Base-by-base conservation (phyloP, 2,113 vertebrate species). In the Grantiella picta region DNA sequence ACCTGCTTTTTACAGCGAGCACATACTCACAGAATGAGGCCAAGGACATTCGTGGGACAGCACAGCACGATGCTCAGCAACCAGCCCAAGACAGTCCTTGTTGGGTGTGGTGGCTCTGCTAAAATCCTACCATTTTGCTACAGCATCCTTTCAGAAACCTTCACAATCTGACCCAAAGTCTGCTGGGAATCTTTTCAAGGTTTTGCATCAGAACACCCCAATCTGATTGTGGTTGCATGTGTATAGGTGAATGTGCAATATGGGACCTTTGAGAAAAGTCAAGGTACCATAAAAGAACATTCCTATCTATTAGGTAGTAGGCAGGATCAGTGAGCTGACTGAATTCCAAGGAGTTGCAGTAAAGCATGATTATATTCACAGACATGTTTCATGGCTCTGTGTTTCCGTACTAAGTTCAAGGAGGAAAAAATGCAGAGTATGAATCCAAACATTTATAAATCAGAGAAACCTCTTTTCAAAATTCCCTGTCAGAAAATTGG, bases 11-110 rank as follows among this genome's bases (percentile, higher is more conserved):
- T 70, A 25, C 59, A 65, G 24, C 0, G 0, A 20, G 20, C 27
- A 12, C 0, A 0, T 38, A 0, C 0, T n/a, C 11, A 4, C 47
- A 47, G 15, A 4, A 0, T 40, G 12, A 1, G 1, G 12, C 29
- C 36, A 52, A 53, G 22, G 49, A 14, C 0, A 0, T 7, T 57
- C 11, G 1, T 38, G 52, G 40, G 24, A 86, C 33, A 70, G 24
- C 64, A 60, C 25, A 60, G 28, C 17, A 64, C 4, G 2, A 3
- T 3, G 3, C 15, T 15, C 61, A 86, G 54, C 2, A 9, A 4
- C 11, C 6, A 28, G 21, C 28, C 12, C 13, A 16, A 29, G 40
- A 27, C 8, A 36, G 21, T 25, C 31, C 40, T 6, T 36, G 8
- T 2, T 35, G 29, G 36, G 31, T 88, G 11, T 1, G 4, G 78